Base-by-base conservation (phyloP, 1,140 invertebrate genomes). In the Zaprionus ghesquierei region DNA sequence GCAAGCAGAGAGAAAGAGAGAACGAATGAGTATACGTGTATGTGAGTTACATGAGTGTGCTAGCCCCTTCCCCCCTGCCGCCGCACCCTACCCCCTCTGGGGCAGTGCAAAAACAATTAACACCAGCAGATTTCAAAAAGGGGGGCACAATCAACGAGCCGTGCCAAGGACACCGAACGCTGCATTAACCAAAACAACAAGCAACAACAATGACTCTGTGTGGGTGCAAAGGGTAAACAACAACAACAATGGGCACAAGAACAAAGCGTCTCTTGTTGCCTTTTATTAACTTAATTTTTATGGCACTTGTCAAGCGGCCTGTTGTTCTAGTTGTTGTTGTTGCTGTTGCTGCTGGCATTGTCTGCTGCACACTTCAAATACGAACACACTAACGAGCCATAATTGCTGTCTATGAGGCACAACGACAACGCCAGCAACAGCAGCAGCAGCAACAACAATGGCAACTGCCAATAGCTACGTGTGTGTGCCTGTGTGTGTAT, bases 231-330 rank as follows among this genome's bases (percentile, higher is more conserved):
- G 75, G 85, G 82, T 84, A 71, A 78, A 86, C 58, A 75, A 62
- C 77, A 49, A 33, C 44, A 55, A 41, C 20, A 63, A 64, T 51
- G 41, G 64, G 55, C 46, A 41, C 71, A 53, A 66, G 76, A 89
- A 87, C 84, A 87, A 87, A 84, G 79, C 73, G 63, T 70, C 76
- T 89, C 76, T 41, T 13, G 79, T 85, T 81, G 85, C 80, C 84
- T 89, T 89, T 89, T 89, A 89, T 89, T 89, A 89, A 89, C 77
- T 89, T 89, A 89, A 89, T 89, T 89, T 89, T 89, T 89, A 89
- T 89, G 84, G 79, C 84, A 87, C 85, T 89, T 89, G 77, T 89
- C 89, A 77, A 81, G 33, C 63, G 69, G 29, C 51, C 51, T 84
- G 73, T 55, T 35, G 27, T 31, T 55, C 38, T 29, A 65, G 68